Evolutionary conservation across 2,888 invertebrate species (phyloP).

Genomic region (Metacarcinus magister): DNA sequence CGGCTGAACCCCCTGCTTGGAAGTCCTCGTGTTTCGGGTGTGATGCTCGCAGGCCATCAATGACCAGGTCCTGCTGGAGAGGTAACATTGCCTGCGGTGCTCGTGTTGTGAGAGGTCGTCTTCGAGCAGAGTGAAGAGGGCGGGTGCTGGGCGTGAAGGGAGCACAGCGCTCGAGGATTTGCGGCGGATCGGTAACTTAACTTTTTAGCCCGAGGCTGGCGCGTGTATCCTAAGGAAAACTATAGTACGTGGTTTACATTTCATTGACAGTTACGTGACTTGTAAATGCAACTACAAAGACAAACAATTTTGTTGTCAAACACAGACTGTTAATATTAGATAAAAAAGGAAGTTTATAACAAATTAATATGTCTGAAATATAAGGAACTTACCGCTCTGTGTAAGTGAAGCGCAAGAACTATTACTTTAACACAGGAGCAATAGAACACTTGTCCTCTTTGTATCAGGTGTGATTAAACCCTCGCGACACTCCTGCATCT

Average conservation of each 20-base stretch:
- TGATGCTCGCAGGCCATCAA: background rate
- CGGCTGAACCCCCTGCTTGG: slow-evolving; percentile 71
- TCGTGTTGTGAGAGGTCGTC: background rate
- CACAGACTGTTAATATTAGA: background rate
- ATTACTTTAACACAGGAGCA: background rate
- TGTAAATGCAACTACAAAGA: background rate
- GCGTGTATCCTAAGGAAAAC: background rate
- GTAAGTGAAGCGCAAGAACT: background rate
- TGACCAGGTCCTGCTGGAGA: background rate
- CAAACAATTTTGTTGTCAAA: background rate
- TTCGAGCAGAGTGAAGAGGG: background rate
- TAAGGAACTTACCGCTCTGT: background rate
- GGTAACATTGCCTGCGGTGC: background rate
- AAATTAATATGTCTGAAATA: background rate
- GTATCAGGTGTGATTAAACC: background rate
- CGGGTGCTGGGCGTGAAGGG: slow-evolving; percentile 1
- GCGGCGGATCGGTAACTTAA: slow-evolving; percentile 46
- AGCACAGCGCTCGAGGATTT: background rate
- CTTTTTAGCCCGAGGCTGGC: background rate
- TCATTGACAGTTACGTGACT: background rate
- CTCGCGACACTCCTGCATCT: background rate
- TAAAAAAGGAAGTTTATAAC: background rate
- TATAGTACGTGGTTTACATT: background rate
- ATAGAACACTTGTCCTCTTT: background rate
- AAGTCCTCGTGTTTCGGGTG: slow-evolving; percentile 17